Evolutionary conservation across 92 coral and sea anemone species (phyloP), one percentile per base, ranked within the genome.

Genomic region (Palythoa grandiflora): DNA sequence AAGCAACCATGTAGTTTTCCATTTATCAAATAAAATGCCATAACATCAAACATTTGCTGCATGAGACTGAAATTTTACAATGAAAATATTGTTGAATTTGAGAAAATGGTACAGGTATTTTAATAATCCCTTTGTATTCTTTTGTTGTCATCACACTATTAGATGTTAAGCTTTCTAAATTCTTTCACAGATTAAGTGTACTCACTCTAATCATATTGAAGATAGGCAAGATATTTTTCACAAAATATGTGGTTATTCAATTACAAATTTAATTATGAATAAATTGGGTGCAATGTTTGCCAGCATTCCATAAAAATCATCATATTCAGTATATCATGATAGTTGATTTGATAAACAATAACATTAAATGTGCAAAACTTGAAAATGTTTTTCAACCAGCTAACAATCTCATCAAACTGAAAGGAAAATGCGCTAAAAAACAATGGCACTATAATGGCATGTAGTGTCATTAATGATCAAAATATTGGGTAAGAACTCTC

Each of bases 321-420:
- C 74, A 70, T 70, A 35, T 70, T 12, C 74, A 66, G 10, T 66
- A 70, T 70, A 70, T 21, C 74, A 70, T 36, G 74, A 70, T 70
- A 70, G 74, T 70, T 70, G 74, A 70, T 70, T 70, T 70, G 90
- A 79, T 78, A 88, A 79, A 78, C 86, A 87, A 84, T 65, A 70
- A 76, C 84, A 87, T 77, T 88, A 79, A 88, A 84, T 79, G 85
- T 79, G 87, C 73, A 84, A 88, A 78, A 88, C 87, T 68, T 68
- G 90, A 88, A 87, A 88, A 83, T 88, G 90, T 35, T 88, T 88
- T 79, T 88, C 90, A 84, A 88, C 90, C 90, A 87, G 90, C 78
- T 68, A 77, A 87, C 68, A 87, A 87, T 87, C 86, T 87, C 88
- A 73, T 85, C 90, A 87, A 87, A 78, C 80, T 87, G 86, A n/a